Base-by-base conservation (phyloP, 2,113 vertebrate genomes). In the Phocoena phocoena region DNA sequence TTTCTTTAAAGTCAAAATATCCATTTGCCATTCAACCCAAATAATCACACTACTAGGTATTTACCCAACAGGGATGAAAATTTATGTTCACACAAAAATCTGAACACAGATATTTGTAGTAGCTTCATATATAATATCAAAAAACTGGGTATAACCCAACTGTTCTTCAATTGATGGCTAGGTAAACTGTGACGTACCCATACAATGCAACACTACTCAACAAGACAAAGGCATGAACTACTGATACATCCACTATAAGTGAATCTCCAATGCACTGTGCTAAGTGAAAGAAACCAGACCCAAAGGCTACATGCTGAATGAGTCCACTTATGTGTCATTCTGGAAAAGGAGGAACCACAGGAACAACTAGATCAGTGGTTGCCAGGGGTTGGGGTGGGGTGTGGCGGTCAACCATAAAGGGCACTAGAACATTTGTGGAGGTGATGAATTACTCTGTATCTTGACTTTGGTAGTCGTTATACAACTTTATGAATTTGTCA, bases 221-320 rank as follows among this genome's bases (percentile, higher is more conserved):
- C 17, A 55, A 26, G 3, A 36, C 14, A 67, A 13, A 67, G 76
- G 67, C 4, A 47, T 6, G 47, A 25, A 63, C 17, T 4, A 8
- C 20, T 2, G 31, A 26, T 0, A 26, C 10, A 0, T 5, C 47
- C 47, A 33, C 38, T 33, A 0, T 0, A 5, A 8, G 38, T 38
- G 20, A 17, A 2, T 14, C 83, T 74, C 76, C 10, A 33, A 26
- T 0, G 13, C 67, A 5, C 50, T 4, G 12, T 4, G 58, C 73
- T 4, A 44, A 36, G 23, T 26, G 44, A 53, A 65, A 65, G 65
- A 13, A 71, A 44, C 55, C 26, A 53, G 38, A 53, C n/a, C 23
- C 53, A 28, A 44, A 58, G 44, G 18, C 44, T 9, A 25, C 36
- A 20, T 2, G 2, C 41, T 8, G 2, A 3, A 2, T 1, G 36